Evolutionary conservation across 2,888 invertebrate species (phyloP).

Genomic region (Tenodera sinensis): DNA sequence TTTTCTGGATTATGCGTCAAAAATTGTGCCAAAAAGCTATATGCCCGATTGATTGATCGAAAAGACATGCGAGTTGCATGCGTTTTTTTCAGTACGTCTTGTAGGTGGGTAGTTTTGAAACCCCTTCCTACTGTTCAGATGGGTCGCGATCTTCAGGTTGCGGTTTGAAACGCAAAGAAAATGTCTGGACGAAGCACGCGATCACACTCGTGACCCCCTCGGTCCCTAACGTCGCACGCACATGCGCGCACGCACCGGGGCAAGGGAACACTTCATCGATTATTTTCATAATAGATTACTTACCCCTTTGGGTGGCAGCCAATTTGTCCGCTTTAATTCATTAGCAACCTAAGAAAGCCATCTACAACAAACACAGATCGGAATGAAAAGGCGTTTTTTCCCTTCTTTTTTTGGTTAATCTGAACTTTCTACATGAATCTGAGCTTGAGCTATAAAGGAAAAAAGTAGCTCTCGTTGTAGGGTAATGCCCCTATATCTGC

Average conservation of each 20-base stretch:
- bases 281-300: not conserved
- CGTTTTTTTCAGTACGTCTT: no score
- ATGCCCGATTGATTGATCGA: no score
- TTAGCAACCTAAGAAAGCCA: not conserved
- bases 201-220: not conserved
- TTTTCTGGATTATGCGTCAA: no score
- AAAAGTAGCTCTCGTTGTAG: no score
- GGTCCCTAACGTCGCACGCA: not conserved
- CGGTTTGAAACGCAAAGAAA: not conserved
- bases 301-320: not conserved
- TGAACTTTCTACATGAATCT: no score
- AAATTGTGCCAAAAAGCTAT: no score
- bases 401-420: no score
- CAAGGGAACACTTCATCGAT: not conserved
- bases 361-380: not conserved
- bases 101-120: no score
- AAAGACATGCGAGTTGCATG: no score
- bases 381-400: not conserved
- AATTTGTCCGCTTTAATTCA: not conserved
- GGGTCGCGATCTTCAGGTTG: not conserved
- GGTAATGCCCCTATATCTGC: no score
- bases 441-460: no score
- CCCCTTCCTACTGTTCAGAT: not conserved
- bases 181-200: not conserved
- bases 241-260: not conserved